phyloP scores from a whole-genome alignment of 2,888 invertebrate species.

The Hyalella azteca region DNA sequence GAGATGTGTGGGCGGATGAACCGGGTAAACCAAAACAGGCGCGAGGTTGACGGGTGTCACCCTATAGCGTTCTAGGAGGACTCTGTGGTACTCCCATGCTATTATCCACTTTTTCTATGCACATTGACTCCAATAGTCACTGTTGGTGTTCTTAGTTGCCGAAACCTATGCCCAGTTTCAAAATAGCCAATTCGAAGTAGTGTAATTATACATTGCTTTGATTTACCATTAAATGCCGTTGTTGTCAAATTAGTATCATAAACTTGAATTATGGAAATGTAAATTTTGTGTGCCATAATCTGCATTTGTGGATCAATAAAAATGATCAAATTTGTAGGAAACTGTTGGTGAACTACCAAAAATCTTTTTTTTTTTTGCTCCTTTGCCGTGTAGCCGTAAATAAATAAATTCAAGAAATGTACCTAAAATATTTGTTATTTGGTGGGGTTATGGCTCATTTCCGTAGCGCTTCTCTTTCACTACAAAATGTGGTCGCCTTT shows the following conservation, averaged over 20 bases:
- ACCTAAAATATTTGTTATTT: no score
- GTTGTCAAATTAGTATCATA: not conserved
- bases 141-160: not conserved
- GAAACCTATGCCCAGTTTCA: not conserved
- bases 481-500: no score
- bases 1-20: not conserved
- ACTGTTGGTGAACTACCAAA: no score
- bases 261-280: not conserved
- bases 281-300: not conserved
- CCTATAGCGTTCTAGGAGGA: not conserved
- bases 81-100: not conserved
- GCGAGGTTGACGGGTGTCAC: not conserved
- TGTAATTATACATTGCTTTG: not conserved
- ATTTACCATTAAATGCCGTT: not conserved
- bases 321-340: no score
- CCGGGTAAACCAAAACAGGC: not conserved
- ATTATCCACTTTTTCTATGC: not conserved
- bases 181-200: not conserved
- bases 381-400: no score
- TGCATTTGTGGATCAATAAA: no score
- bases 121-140: not conserved
- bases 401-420: no score
- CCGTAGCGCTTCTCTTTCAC: no score
- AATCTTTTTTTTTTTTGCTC: no score
- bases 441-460: no score